Percentiles rank a stretch among this genome's conserved stretches.
Evolutionary conservation across 2,113 vertebrate genomes (phyloP).

Genomic region (Hippocampus barbouri): DNA sequence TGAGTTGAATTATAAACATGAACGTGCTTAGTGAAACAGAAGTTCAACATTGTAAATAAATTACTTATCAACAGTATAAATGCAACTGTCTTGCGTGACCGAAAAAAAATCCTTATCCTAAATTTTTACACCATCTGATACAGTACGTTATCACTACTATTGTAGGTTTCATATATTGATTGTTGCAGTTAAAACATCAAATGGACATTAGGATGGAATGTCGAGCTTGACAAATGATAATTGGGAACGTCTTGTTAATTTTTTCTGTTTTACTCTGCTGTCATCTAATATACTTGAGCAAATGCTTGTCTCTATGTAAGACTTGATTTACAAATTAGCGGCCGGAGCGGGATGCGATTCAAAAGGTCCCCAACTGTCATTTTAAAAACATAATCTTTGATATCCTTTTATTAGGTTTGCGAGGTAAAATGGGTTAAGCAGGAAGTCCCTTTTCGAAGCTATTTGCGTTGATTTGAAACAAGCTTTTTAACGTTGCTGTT

Average conservation of each 20-base stretch:
- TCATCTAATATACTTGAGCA: too few relatives aligned
- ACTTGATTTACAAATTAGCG: too few relatives aligned
- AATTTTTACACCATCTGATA: not conserved
- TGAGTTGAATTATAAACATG: slow-evolving; percentile 1
- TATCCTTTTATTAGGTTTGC: not conserved
- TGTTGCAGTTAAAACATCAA: not conserved
- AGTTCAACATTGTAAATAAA: not conserved
- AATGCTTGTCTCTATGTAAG: too few relatives aligned
- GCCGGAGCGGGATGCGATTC: too few relatives aligned
- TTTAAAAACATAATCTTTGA: not conserved
- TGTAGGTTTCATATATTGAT: not conserved
- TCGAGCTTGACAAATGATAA: not conserved
- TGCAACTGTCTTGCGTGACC: slow-evolving; percentile 3
- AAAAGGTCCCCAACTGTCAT: too few relatives aligned
- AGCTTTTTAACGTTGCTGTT: too few relatives aligned
- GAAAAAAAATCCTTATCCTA: not conserved
- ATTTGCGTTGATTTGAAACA: too few relatives aligned
- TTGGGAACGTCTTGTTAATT: not conserved
- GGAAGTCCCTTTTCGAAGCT: too few relatives aligned
- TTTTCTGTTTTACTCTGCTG: too few relatives aligned
- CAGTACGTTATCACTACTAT: not conserved
- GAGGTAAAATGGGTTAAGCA: too few relatives aligned
- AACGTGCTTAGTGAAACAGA: not conserved
- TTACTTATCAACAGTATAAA: too few relatives aligned
- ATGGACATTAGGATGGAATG: not conserved